Percentiles rank a stretch among this genome's conserved stretches.
Evolutionary conservation across 2,113 vertebrate genomes (phyloP).

Genomic region (Amphiprion percula): DNA sequence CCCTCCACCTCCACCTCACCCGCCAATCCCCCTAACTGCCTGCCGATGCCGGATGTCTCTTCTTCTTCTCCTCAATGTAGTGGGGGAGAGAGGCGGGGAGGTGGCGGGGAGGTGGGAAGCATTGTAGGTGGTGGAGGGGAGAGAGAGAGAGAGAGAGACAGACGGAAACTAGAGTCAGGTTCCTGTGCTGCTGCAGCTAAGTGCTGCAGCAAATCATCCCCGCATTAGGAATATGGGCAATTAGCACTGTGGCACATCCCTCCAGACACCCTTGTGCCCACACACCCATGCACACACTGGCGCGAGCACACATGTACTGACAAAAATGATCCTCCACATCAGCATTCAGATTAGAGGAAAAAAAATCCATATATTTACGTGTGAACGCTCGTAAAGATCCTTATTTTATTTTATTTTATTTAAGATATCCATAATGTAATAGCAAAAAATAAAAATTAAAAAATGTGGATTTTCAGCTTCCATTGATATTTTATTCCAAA

Average conservation of each 20-base stretch:
- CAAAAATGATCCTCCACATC: slow-evolving; percentile 35
- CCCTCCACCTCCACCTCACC: slow-evolving; percentile 42
- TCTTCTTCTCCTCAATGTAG: slow-evolving; percentile 75
- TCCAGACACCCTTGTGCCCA: slow-evolving; percentile 57
- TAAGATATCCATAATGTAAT: not conserved
- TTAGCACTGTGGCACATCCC: slow-evolving; percentile 81
- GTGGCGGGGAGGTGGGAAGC: slow-evolving; percentile 6
- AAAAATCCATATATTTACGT: slow-evolving; percentile 9
- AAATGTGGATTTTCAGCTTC: not conserved
- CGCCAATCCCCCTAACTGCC: slow-evolving; percentile 81
- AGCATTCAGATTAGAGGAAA: slow-evolving; percentile 1
- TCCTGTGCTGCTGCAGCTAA: slow-evolving; percentile 78
- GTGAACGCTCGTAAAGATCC: not conserved
- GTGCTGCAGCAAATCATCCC: slow-evolving; percentile 86
- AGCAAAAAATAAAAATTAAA: not conserved
- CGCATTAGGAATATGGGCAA: slow-evolving; percentile 85
- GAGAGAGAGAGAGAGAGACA: slow-evolving; percentile 31
- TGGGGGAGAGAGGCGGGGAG: slow-evolving; percentile 37
- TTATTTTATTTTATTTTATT: slow-evolving; percentile 18
- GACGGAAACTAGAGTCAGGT: slow-evolving; percentile 73
- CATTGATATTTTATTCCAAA: not conserved
- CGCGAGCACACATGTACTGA: slow-evolving; percentile 21
- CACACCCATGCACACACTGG: slow-evolving; percentile 12
- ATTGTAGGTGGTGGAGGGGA: slow-evolving; percentile 47
- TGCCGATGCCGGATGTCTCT: slow-evolving; percentile 83